Evolutionary conservation across 2,888 invertebrate species (phyloP), one percentile per base, ranked within the genome.

Genomic region (Abrostola triplasia): DNA sequence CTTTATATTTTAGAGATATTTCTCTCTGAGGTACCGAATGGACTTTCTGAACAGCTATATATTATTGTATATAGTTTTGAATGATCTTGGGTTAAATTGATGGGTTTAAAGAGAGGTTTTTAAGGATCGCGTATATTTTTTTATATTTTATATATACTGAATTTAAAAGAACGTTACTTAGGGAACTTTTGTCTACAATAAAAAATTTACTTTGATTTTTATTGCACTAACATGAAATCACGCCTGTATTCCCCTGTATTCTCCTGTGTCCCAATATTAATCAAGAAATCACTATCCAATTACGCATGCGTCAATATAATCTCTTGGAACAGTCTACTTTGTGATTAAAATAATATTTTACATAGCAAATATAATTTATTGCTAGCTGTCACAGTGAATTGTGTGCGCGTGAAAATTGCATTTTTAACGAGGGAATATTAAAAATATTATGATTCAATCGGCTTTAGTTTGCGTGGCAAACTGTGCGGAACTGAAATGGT

Each of bases 1-100:
- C 79, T 78, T 77, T 76, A 79, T 79, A 76, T 77, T 80, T 74
- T 65, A 63, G 77, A 76, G 71, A 73, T 79, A 80, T 79, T 69
- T 60, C 68, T 67, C 77, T 72, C 77, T 0, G 24, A 77, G 71
- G 80, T 47, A 35, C 44, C 47, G 49, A 70, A 73, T 78, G 75
- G 78, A 69, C 75, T 77, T 77, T 68, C 56, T 50, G 58, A 64
- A 64, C 65, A 69, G 70, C 69, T 71, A 80, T 76, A 68, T 68
- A 68, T 77, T 71, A 68, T 76, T 13, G 44, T 24, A 24, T 79
- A 73, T 79, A 73, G 75, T 76, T 70, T 56, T 49, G 55, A 69
- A 65, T 65, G 67, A 54, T 69, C 67, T 70, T 53, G 63, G 68
- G 67, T 67, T 54, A 58, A 74, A 70, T 73, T 76, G 76, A 73